Evolutionary conservation across 2,888 invertebrate genomes (phyloP), one percentile per base, ranked within the genome.

Genomic region (Melanargia galathea): DNA sequence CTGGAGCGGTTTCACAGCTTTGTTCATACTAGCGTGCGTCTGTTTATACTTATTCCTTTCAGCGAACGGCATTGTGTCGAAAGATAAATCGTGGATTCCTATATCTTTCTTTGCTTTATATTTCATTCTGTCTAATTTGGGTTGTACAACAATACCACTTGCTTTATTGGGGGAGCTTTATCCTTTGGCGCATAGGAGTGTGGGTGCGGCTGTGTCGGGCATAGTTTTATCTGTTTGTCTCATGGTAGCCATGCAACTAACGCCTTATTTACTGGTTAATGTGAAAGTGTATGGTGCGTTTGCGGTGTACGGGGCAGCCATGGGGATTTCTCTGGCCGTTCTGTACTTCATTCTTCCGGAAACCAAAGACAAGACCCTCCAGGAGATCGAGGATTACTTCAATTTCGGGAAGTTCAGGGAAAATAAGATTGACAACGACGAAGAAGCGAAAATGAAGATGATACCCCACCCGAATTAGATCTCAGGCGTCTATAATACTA

Each of bases 131-230:
- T 75, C 75, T 0, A 88, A 86, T 66, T 76, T 87, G 18, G 88
- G 87, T 1, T 82, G 84, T 59, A 80, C 83, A 5, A 78, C 84
- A 0, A 84, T 87, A 56, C 81, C 87, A 1, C 63, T 84, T 20
- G 79, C 81, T 2, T 72, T 87, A 13, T 62, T 84, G 30, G 88
- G 88, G 0, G 88, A 88, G 69, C 63, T 87, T 4, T 82, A 81
- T 40, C 87, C 87, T 0, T 73, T 87, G 43, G 78, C 73, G 0
- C 83, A 86, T 60, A 79, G 81, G 70, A 81, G 79, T 6, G 75
- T 75, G 1, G 86, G 85, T 0, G 73, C 80, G 10, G 67, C 77
- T 0, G 66, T 77, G 0, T 70, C 76, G 0, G 85, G 86, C 0
- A 60, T 77, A 0, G 65, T 77, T 2, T 54, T 84, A n/a, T 80